Percentiles rank a stretch among this genome's conserved stretches.
Conservation (phyloP, 1,140 invertebrate genomes). For the Drosophila arizonae region DNA sequence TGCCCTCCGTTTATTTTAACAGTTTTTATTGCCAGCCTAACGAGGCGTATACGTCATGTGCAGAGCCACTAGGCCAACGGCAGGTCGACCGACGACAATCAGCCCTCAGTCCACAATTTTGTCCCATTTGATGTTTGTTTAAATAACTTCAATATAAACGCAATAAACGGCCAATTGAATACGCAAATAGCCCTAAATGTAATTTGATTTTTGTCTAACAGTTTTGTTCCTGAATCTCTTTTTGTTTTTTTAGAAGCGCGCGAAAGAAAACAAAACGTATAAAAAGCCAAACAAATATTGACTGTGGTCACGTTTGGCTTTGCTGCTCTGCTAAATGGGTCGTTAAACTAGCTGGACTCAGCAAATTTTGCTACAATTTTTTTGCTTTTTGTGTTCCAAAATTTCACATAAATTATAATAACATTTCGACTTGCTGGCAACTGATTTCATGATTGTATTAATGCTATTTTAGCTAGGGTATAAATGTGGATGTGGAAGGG, state of each 20-base stretch:
- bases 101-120: constrained; percentile 5
- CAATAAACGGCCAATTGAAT: constrained; percentile 72
- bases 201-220: constrained; percentile 50
- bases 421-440: constrained; percentile 37
- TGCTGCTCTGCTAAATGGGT: constrained; percentile 60
- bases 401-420: constrained; percentile 66
- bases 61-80: constrained; percentile 15
- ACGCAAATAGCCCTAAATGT: constrained; percentile 62
- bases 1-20: constrained; percentile 60
- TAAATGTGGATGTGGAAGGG: constrained; percentile 15
- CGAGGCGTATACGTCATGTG: constrained; percentile 69
- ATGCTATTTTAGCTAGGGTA: constrained; percentile 24
- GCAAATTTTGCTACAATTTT: constrained; percentile 35
- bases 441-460: constrained; percentile 22
- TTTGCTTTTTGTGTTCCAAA: constrained; percentile 22
- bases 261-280: constrained; percentile 1
- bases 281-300: constrained; percentile 43
- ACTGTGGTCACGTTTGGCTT: constrained; percentile 70
- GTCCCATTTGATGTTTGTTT: constrained; percentile 26
- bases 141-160: constrained; percentile 40
- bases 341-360: constrained; percentile 56
- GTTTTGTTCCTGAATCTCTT: not conserved
- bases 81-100: not conserved
- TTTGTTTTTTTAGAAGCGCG: not conserved
- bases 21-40: constrained; percentile 67